phyloP scores from a whole-genome alignment of 2,888 invertebrate genomes.

The Volucella bombylans region DNA sequence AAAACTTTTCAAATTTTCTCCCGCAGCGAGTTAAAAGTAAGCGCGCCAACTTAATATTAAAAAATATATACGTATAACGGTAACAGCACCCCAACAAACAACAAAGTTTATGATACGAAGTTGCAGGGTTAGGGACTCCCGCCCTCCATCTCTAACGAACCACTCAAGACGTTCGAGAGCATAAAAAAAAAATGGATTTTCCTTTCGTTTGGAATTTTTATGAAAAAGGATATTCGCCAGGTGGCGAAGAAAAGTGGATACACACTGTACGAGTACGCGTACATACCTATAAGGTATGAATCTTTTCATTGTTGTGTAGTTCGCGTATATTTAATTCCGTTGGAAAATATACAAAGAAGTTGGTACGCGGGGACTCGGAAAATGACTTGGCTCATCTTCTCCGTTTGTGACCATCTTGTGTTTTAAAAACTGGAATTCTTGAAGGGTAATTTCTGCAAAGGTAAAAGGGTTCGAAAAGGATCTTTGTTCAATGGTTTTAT shows the following conservation, averaged over 20 bases:
- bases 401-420: conserved; percentile 33
- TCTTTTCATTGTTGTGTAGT: conserved; percentile 18
- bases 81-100: conserved; percentile 40
- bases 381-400: neutral
- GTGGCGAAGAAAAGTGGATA: conserved; percentile 41
- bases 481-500: conserved; percentile 48
- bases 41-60: conserved; percentile 67
- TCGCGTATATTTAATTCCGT: conserved; percentile 49
- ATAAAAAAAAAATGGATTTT: too few species aligned
- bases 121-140: conserved; percentile 27
- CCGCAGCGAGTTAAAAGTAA: conserved; percentile 65
- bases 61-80: conserved; percentile 33
- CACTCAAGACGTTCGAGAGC: neutral
- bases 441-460: conserved; percentile 47
- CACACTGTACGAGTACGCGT: neutral
- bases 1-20: conserved; percentile 71
- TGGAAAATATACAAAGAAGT: conserved; percentile 19
- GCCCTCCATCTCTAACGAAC: neutral
- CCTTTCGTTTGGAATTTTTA: too few species aligned
- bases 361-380: neutral
- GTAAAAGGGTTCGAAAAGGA: conserved; percentile 43
- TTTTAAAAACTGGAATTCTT: conserved; percentile 40
- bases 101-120: conserved; percentile 64
- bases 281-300: neutral
- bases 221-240: conserved; percentile 44